Conservation (phyloP, 2,113 vertebrate species). For the Myodes glareolus region DNA sequence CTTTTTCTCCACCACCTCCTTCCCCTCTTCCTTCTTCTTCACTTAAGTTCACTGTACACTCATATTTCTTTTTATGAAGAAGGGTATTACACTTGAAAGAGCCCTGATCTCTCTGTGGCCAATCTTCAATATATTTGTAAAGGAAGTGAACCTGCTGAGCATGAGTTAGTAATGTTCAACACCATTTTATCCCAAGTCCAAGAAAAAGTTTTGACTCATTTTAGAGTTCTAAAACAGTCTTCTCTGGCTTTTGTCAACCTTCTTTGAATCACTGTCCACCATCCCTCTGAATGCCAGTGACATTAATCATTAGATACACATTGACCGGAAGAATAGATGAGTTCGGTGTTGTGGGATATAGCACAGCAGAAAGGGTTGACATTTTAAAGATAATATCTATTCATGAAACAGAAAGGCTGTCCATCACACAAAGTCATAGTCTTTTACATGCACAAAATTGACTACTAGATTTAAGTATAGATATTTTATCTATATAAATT, state of each 20-base stretch:
- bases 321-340: background rate
- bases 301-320: constrained; percentile 56
- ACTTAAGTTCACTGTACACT: constrained; percentile 24
- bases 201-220: constrained; percentile 78
- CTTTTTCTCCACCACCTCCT: background rate
- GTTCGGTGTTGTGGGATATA: background rate
- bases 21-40: background rate
- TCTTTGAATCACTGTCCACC: constrained; percentile 48
- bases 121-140: constrained; percentile 83
- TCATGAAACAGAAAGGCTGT: background rate
- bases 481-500: constrained; percentile 22
- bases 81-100: constrained; percentile 63
- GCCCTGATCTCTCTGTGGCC: constrained; percentile 64
- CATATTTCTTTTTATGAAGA: constrained; percentile 54
- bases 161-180: constrained; percentile 77
- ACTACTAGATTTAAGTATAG: background rate
- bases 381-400: background rate
- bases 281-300: constrained; percentile 28
- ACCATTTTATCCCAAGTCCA: constrained; percentile 73
- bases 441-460: background rate
- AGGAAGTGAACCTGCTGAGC: constrained; percentile 73
- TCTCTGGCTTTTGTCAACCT: constrained; percentile 62
- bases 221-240: constrained; percentile 65
- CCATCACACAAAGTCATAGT: background rate
- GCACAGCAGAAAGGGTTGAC: background rate